Base-by-base conservation (phyloP, 2,113 vertebrate species). In the Entelurus aequoreus region DNA sequence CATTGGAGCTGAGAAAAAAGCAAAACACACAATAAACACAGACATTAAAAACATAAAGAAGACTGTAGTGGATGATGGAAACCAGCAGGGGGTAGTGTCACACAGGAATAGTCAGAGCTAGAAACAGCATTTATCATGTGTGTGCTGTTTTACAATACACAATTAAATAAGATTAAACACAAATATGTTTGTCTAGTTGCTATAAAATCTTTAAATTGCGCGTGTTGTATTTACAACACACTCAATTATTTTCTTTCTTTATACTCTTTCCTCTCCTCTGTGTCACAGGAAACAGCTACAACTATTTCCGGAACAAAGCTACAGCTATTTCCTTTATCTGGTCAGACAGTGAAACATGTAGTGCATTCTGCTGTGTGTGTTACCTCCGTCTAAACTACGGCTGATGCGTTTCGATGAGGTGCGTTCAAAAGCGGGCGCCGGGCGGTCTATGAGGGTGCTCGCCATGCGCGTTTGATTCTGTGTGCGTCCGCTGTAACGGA, bases 251-350 rank as follows among this genome's bases (percentile, higher is more conserved):
- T 28, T 28, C 28, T 28, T 28, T 28, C 28, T 28, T 28, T 28
- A 28, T 2, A 28, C 28, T 28, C 28, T 28, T 28, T 28, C 4
- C 28, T 28, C 3, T 8, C 19, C 47, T 61, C 8, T 5, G 48
- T 60, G 68, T 62, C 69, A 84, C 76, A 87, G 88, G 87, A 89
- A 87, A 88, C 86, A 82, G 82, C 72, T 71, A 58, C 66, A 81
- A 81, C 77, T 71, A 88, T 87, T 89, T 90, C 88, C 88, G 28
- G 28, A 28, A 28, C 28, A 28, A 28, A 28, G 28, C 28, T 71
- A 58, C 66, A 81, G 82, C 77, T 73, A 88, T 87, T 89, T 90
- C 88, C 88, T 87, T 80, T 86, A 81, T 88, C 81, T 82, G 69
- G 28, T 80, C 71, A 40, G 66, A 69, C 69, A 66, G 66, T 0